Evolutionary conservation across 2,797 vertebrate species (phyloP).

Genomic region (Hoplostethus mediterraneus): DNA sequence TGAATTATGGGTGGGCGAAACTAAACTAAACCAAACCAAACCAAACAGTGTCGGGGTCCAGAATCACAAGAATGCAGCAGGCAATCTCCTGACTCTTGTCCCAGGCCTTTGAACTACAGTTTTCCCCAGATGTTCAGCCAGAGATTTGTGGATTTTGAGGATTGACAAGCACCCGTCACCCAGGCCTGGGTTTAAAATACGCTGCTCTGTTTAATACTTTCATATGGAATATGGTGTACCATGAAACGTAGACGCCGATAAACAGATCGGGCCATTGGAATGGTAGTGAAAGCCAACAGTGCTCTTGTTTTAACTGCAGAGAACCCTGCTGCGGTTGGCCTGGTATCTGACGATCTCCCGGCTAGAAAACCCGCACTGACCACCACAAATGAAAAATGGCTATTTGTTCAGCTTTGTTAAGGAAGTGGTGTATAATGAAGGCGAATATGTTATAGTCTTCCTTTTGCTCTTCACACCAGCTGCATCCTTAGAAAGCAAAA

Average conservation of each 20-base stretch:
- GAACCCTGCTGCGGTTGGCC: conserved; percentile 9
- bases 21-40: background rate
- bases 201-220: conserved; percentile 24
- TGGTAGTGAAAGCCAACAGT: conserved; percentile 34
- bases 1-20: no score
- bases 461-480: background rate
- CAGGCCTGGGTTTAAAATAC: conserved; percentile 11
- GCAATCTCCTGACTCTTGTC: background rate
- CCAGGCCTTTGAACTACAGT: background rate
- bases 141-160: no score
- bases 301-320: conserved; percentile 32
- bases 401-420: conserved; percentile 55
- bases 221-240: conserved; percentile 8
- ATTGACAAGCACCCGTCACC: background rate
- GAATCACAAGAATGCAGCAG: no score
- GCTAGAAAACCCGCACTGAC: conserved; percentile 20
- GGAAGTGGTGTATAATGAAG: conserved; percentile 11
- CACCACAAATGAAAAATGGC: conserved; percentile 29
- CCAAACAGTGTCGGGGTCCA: no score
- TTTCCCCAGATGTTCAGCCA: conserved; percentile 16
- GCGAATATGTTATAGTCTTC: conserved; percentile 9
- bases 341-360: conserved; percentile 38
- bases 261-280: background rate
- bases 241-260: conserved; percentile 9
- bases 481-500: background rate